Evolutionary conservation across 2,797 vertebrate species (phyloP), one percentile per base, ranked within the genome.

Genomic region (Acanthornis magna): DNA sequence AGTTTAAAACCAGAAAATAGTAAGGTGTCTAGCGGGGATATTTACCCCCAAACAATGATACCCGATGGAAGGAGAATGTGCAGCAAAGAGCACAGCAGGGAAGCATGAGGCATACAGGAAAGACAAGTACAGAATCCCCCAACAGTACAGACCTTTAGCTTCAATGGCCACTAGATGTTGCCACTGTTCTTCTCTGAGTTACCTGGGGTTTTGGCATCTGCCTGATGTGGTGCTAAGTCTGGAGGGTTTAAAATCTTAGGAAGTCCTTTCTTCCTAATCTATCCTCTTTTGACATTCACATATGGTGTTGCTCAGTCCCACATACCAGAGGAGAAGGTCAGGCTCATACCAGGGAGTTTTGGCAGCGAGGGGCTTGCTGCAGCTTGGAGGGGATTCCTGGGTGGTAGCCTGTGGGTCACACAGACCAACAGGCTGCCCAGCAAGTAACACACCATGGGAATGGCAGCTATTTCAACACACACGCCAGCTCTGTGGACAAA

Each of bases 241-340:
- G 50, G 50, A 91, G 51, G 76, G 50, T 88, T 96, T 92, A 89
- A 95, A 92, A 93, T 84, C 76, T 86, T 92, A 87, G 38, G 74
- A 95, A 96, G 93, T 82, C 66, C 88, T 91, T 96, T 91, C 89
- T 85, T 96, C 77, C 62, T 96, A 93, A 96, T 92, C 88, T 85
- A 8, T 70, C 77, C 65, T 89, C 55, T 84, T 89, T 89, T 73
- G 85, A 58, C 60, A 10, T 70, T 93, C 85, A 53, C 63, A 88
- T 89, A 93, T n/a, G 66, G 89, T 66, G 68, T 45, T 91, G 53
- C 83, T 85, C 54, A 36, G 66, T 53, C 43, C 60, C 66, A 60
- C 83, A 81, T 53, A 73, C 13, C 55, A 62, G 34, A 89, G 81
- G 63, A 83, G 77, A 94, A 78, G 48, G 51, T 72, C 78, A 87